Evolutionary conservation across 1,140 invertebrate species (phyloP), one percentile per base, ranked within the genome.

Genomic region (Hypothenemus hampei): DNA sequence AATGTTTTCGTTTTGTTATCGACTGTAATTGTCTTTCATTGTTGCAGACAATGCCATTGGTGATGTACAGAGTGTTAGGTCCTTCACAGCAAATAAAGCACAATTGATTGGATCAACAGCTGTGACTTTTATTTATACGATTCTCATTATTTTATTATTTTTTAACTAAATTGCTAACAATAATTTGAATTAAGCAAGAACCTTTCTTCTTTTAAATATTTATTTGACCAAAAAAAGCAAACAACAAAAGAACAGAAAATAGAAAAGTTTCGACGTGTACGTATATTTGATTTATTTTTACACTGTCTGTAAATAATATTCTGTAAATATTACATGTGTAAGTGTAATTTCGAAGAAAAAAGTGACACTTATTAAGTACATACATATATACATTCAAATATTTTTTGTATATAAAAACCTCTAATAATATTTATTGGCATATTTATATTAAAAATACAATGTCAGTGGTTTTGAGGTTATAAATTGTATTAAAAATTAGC

Each of bases 401-500:
- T 47, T 47, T 47, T 55, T 47, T 55, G 52, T 55, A 55, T 40
- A 55, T 55, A 57, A 26, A 36, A n/a, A n/a, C n/a, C n/a, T n/a
- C n/a, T n/a, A n/a, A n/a, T n/a, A 46, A 57, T 48, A 48, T 19
- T 10, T 16, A 44, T 33, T 50, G 45, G 4, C 51, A 24, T 36
- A 57, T 39, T 24, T 33, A 57, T 46, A 46, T 45, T 54, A 57
- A 45, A 57, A 45, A 50, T 50, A 57, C 44, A 57, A 50, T 57
- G 55, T 57, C 55, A 50, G 55, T 57, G 55, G 55, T 57, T 46
- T 57, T 57, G 45, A 53, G 11, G n/a, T n/a, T n/a, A n/a, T n/a
- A n/a, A n/a, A n/a, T n/a, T n/a, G n/a, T n/a, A n/a, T n/a, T n/a
- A n/a, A n/a, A n/a, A n/a, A n/a, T n/a, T n/a, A n/a, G n/a, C n/a